Conservation (phyloP, 1,140 invertebrate species). For the Apis cerana region DNA sequence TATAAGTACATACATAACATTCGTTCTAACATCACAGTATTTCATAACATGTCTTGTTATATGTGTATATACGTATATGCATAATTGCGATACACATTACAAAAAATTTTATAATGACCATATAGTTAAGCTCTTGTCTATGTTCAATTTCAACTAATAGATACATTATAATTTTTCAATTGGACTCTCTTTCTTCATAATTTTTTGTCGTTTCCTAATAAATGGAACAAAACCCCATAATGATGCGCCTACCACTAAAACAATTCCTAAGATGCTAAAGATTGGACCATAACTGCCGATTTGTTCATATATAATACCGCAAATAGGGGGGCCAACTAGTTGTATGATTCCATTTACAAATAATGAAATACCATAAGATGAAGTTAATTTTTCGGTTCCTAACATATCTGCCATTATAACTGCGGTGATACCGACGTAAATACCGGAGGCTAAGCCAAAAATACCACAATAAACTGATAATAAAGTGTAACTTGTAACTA, state of each 20-base stretch:
- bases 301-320: slow-evolving; percentile 85
- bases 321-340: slow-evolving; percentile 89
- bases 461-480: slow-evolving; percentile 87
- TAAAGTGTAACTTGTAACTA: slow-evolving; percentile 80
- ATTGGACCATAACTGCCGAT: slow-evolving; percentile 86
- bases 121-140: slow-evolving; percentile 34
- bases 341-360: slow-evolving; percentile 92
- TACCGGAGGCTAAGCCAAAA: slow-evolving; percentile 91
- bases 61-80: neutral
- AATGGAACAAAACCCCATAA: slow-evolving; percentile 89
- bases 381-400: slow-evolving; percentile 90
- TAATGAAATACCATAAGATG: slow-evolving; percentile 91
- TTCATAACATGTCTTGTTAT: slow-evolving; percentile 26
- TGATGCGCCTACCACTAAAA: slow-evolving; percentile 86
- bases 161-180: slow-evolving; percentile 68
- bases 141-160: neutral
- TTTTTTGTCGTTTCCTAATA: slow-evolving; percentile 81
- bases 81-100: slow-evolving; percentile 22
- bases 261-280: slow-evolving; percentile 87
- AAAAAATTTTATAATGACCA: slow-evolving; percentile 23
- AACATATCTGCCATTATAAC: slow-evolving; percentile 93
- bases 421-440: slow-evolving; percentile 92
- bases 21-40: slow-evolving; percentile 62
- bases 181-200: slow-evolving; percentile 56
- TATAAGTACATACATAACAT: slow-evolving; percentile 40